Percentiles rank a stretch among this genome's conserved stretches.
Conservation (phyloP, 2,888 invertebrate species). For the Apamea anceps region DNA sequence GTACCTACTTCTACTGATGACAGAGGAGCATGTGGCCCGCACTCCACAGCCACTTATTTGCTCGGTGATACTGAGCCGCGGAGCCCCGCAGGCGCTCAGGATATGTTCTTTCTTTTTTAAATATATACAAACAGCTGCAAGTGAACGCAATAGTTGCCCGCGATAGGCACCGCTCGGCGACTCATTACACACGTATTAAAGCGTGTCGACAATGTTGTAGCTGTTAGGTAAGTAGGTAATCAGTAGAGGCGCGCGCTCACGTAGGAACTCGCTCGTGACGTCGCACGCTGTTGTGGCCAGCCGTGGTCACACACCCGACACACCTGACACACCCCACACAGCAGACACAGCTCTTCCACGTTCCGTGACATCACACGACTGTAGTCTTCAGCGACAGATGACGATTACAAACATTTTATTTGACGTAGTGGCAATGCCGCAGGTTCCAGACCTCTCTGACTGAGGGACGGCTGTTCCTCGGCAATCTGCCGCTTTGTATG, state of each 20-base stretch:
- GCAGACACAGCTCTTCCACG: not conserved
- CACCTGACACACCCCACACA: not conserved
- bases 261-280: not conserved
- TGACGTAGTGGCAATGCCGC: not conserved
- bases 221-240: conserved; percentile 22
- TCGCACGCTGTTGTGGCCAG: not conserved
- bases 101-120: not conserved
- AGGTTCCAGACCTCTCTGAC: not conserved
- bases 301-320: too few relatives aligned
- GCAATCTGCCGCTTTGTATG: not conserved
- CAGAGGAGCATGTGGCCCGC: not conserved
- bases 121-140: not conserved
- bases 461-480: not conserved
- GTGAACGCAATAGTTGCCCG: conserved; percentile 8
- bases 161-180: conserved; percentile 14
- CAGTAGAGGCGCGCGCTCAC: not conserved
- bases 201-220: conserved; percentile 45
- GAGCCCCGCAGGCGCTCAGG: not conserved
- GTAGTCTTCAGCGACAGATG: not conserved
- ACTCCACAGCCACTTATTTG: not conserved
- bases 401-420: too few relatives aligned
- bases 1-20: not conserved
- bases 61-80: not conserved
- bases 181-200: conserved; percentile 57
- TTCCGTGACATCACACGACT: not conserved